These are phyloP conservation scores for Phallusia fumigata DNA, from an alignment of 23 tunicate genomes.

Conservation along the genomic window DNA sequence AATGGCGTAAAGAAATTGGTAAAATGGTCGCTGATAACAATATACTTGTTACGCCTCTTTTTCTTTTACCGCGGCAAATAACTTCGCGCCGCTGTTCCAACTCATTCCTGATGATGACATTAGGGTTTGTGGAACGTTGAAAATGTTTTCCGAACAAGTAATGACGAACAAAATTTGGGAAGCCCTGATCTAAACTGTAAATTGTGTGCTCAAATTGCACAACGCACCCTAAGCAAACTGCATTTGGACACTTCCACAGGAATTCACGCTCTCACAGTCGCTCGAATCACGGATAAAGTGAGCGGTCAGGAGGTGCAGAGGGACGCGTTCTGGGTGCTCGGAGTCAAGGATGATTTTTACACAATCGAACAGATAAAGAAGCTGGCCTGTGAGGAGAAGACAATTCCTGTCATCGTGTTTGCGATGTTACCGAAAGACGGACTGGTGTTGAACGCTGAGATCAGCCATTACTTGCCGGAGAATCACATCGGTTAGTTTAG, in stretches of 20 bases:
- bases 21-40: no score
- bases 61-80: no score
- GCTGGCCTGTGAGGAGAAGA: slow-evolving; percentile 84
- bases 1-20: no score
- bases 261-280: slow-evolving; percentile 67
- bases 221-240: no score
- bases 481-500: slow-evolving; percentile 61
- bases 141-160: no score
- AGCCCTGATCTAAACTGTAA: no score
- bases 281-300: slow-evolving; percentile 57
- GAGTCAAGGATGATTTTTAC: slow-evolving; percentile 95
- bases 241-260: slow-evolving; percentile 27
- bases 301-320: slow-evolving; percentile 67
- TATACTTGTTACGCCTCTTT: no score
- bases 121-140: no score
- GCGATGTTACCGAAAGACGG: slow-evolving; percentile 87
- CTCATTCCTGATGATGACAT: no score
- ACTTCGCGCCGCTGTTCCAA: no score
- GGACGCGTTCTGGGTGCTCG: slow-evolving; percentile 94
- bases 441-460: slow-evolving; percentile 73
- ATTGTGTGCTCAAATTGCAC: no score
- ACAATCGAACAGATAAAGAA: slow-evolving; percentile 90
- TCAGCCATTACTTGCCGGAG: slow-evolving; percentile 96
- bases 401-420: slow-evolving; percentile 86
- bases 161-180: no score